Base-by-base conservation (phyloP, 2,797 vertebrate genomes). In the Florisuga fusca region DNA sequence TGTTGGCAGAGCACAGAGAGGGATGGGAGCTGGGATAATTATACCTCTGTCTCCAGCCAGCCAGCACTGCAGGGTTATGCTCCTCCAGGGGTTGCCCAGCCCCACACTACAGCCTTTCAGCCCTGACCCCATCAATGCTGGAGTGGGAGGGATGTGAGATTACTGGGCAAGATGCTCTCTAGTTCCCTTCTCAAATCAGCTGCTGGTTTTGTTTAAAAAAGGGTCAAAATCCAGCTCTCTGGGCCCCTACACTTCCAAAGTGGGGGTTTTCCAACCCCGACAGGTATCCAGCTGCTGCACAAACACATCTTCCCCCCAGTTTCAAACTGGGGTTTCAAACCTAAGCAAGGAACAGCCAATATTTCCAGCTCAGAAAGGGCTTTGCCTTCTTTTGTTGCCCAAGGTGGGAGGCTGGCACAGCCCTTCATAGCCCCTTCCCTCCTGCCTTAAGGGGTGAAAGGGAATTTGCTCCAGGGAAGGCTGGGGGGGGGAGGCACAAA, bases 201-300 rank as follows among this genome's bases (percentile, higher is more conserved):
- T 2, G 0, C 21, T 53, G 36, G 15, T 29, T 57, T 57, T 6
- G 7, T 8, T n/a, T n/a, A n/a, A 25, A 48, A 48, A 69, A 5
- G 14, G 17, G 23, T 12, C 25, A 43, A 7, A 45, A 10, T 0
- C 1, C 50, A 57, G n/a, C 27, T 2, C 0, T 12, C n/a, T 14
- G 2, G 0, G 31, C 25, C 10, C 22, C 26, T 19, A 2, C 0
- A 0, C 58, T 51, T 53, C 19, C 1, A 2, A 36, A 8, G 22
- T 4, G 9, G 1, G 34, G n/a, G 46, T 8, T 69, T 34, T 22
- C 33, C 20, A 50, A 12, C 6, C 15, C 29, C 1, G 1, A 8
- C 2, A 0, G 13, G 58, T 58, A n/a, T 5, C 3, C 2, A 2
- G 45, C 29, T 64, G 53, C 53, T 58, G 23, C 15, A 43, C 29